Conservation (phyloP, 1,140 invertebrate species). For the Acyrthosiphon pisum region DNA sequence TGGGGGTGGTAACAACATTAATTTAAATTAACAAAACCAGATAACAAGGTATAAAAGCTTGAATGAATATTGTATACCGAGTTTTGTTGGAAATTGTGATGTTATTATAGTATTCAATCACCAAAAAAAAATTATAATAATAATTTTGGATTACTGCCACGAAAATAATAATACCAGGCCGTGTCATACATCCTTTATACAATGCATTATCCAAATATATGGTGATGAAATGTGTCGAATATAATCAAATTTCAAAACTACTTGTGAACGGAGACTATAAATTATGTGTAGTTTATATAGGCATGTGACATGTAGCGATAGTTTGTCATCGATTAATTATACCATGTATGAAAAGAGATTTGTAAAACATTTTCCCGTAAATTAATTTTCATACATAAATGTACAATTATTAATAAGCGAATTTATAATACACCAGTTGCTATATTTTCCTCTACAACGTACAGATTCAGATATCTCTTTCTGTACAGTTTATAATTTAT, state of each 20-base stretch:
- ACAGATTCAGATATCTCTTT: no score
- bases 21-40: slow-evolving; percentile 29
- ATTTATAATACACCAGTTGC: no score
- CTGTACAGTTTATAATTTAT: no score
- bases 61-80: not conserved
- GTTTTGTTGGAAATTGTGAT: not conserved
- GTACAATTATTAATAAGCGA: no score
- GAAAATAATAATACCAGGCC: not conserved
- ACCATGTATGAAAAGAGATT: not conserved
- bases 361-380: not conserved
- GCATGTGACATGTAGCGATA: not conserved
- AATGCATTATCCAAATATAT: not conserved
- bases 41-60: not conserved
- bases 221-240: not conserved
- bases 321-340: not conserved
- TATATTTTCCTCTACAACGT: no score
- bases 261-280: not conserved
- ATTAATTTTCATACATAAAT: no score
- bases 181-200: not conserved
- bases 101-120: not conserved
- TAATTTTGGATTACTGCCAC: not conserved
- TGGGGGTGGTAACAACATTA: slow-evolving; percentile 28
- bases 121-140: not conserved
- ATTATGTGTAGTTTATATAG: not conserved
- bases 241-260: not conserved